Conservation (phyloP, 2,888 invertebrate species). For the Balanococcus diminutus region DNA sequence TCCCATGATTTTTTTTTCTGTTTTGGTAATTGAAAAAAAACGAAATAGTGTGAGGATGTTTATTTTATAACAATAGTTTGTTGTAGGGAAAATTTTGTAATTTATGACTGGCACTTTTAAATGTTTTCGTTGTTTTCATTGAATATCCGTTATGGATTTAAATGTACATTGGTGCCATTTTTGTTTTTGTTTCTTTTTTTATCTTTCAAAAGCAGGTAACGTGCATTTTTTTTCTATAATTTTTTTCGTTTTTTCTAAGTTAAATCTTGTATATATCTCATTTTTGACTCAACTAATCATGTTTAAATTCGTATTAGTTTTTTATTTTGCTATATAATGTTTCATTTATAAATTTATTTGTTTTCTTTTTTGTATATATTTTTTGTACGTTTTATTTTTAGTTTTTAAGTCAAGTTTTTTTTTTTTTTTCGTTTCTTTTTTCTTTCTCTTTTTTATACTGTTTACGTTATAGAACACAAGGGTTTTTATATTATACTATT, state of each 20-base stretch:
- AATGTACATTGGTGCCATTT: conserved; percentile 48
- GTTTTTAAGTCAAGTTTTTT: conserved; percentile 43
- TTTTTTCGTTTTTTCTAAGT: conserved; percentile 30
- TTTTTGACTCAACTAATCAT: conserved; percentile 42
- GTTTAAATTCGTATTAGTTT: conserved; percentile 41
- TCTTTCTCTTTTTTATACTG: conserved; percentile 22
- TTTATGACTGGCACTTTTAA: conserved; percentile 33
- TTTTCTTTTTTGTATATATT: conserved; percentile 38
- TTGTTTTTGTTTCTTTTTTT: conserved; percentile 27
- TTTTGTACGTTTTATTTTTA: conserved; percentile 50
- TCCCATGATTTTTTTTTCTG: not conserved
- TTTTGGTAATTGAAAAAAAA: not conserved
- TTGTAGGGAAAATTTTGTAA: conserved; percentile 2
- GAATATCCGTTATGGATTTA: conserved; percentile 32
- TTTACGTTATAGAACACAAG: conserved; percentile 34
- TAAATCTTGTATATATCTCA: conserved; percentile 40
- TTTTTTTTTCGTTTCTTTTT: conserved; percentile 34
- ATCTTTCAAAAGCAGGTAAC: conserved; percentile 32
- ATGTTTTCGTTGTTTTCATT: conserved; percentile 37
- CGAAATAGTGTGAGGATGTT: not conserved
- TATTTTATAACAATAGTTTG: not conserved
- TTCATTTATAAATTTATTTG: conserved; percentile 36
- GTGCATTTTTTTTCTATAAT: conserved; percentile 28
- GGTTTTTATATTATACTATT: conserved; percentile 39
- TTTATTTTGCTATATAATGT: conserved; percentile 42